phyloP scores from a whole-genome alignment of 2,797 vertebrate species.

The Parauchenoglanis ngamensis region DNA sequence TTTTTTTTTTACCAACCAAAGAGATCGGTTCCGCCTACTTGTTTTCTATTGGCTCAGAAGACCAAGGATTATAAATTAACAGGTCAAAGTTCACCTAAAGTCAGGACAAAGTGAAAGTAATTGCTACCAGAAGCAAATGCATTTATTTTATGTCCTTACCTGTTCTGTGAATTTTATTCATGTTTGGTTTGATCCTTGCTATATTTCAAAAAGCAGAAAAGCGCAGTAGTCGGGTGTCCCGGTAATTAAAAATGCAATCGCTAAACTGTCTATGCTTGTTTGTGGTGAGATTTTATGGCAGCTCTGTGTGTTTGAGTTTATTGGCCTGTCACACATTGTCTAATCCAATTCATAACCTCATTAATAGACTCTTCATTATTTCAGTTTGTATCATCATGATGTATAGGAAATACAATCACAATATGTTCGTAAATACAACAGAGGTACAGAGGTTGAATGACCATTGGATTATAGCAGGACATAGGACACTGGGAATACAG shows the following conservation, averaged over 20 bases:
- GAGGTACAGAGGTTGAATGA: neutral
- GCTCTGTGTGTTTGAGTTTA: constrained; percentile 2
- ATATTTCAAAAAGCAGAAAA: no score
- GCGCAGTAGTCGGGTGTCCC: neutral
- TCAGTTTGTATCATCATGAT: neutral
- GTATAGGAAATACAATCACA: neutral
- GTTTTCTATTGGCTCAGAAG: neutral
- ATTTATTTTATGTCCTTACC: neutral
- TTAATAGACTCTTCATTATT: neutral
- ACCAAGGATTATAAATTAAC: neutral
- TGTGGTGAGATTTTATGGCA: neutral
- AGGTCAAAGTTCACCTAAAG: neutral
- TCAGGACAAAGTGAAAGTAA: neutral
- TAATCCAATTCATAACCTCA: neutral
- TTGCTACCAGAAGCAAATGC: neutral
- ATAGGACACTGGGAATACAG: neutral
- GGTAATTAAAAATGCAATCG: neutral
- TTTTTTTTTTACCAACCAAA: neutral
- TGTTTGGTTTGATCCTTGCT: neutral
- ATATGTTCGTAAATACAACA: neutral
- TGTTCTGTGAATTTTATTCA: neutral
- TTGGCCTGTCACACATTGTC: neutral
- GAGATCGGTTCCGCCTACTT: neutral
- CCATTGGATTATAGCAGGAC: neutral
- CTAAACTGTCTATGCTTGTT: neutral